Percentiles rank a stretch among this genome's conserved stretches.
Evolutionary conservation across 2,888 invertebrate species (phyloP).

Genomic region (Pachydiplax longipennis): DNA sequence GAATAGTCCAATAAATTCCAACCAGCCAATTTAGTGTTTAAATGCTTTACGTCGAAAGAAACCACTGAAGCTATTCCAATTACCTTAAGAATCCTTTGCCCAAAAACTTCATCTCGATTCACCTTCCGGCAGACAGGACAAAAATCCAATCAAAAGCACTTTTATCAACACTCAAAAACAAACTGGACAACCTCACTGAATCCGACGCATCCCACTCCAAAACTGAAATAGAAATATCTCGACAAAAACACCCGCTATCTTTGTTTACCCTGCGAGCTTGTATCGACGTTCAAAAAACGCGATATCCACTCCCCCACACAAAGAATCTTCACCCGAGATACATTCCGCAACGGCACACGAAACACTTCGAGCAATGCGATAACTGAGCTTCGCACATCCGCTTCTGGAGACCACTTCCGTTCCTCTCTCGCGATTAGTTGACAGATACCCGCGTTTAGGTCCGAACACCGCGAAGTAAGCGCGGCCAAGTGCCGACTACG

Average conservation of each 20-base stretch:
- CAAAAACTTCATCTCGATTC: slow-evolving; percentile 1
- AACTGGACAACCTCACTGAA: no score
- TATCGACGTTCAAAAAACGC: background rate
- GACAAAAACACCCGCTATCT: no score
- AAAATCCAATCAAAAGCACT: background rate
- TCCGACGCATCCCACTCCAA: no score
- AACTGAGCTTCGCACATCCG: background rate
- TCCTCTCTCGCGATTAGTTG: no score
- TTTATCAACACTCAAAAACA: no score
- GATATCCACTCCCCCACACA: background rate
- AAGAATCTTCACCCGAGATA: background rate
- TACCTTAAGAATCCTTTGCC: slow-evolving; percentile 36
- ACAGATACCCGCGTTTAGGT: no score
- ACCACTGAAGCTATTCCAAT: background rate
- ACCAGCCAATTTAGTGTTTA: no score
- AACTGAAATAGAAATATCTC: no score
- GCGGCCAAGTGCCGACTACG: background rate
- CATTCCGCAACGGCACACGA: background rate
- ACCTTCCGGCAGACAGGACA: background rate
- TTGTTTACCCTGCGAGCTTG: no score
- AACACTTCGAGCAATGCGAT: background rate
- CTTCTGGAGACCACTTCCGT: no score
- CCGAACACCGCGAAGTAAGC: background rate
- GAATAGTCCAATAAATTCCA: no score
- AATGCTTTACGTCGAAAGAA: no score